phyloP scores from a whole-genome alignment of 2,113 vertebrate genomes.

The Oxygymnocypris stewartii region DNA sequence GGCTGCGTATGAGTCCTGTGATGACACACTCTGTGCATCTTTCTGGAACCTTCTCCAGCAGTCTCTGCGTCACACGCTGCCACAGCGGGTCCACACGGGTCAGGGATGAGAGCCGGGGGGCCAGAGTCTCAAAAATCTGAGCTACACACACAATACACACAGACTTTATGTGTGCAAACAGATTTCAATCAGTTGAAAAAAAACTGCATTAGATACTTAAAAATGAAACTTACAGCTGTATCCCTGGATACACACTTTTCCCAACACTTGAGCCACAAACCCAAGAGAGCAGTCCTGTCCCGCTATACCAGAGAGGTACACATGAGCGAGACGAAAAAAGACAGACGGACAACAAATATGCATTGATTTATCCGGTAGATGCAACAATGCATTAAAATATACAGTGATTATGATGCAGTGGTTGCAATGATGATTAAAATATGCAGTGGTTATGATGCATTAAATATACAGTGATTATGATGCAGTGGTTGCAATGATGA shows the following conservation, averaged over 20 bases:
- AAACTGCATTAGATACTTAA: background rate
- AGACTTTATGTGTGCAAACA: background rate
- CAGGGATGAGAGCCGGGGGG: constrained; percentile 72
- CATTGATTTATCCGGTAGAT: background rate
- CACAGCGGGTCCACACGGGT: constrained; percentile 84
- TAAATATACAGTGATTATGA: too few species aligned
- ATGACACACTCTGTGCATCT: constrained; percentile 86
- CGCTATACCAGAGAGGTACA: constrained; percentile 66
- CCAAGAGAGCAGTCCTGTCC: constrained; percentile 84
- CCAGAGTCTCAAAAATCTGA: constrained; percentile 74
- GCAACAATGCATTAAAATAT: too few species aligned
- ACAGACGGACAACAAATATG: background rate
- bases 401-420: too few species aligned
- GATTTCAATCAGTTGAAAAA: background rate
- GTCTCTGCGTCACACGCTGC: constrained; percentile 86
- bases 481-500: too few species aligned
- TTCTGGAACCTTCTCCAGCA: constrained; percentile 86
- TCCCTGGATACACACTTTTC: constrained; percentile 88
- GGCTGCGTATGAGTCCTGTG: constrained; percentile 78
- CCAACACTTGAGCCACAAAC: constrained; percentile 84
- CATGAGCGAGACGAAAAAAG: background rate
- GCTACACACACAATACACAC: constrained; percentile 65
- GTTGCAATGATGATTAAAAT: too few species aligned
- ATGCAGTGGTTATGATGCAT: too few species aligned
- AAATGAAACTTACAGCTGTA: constrained; percentile 81